Conservation (phyloP, 2,888 invertebrate genomes). For the Latheticus oryzae region DNA sequence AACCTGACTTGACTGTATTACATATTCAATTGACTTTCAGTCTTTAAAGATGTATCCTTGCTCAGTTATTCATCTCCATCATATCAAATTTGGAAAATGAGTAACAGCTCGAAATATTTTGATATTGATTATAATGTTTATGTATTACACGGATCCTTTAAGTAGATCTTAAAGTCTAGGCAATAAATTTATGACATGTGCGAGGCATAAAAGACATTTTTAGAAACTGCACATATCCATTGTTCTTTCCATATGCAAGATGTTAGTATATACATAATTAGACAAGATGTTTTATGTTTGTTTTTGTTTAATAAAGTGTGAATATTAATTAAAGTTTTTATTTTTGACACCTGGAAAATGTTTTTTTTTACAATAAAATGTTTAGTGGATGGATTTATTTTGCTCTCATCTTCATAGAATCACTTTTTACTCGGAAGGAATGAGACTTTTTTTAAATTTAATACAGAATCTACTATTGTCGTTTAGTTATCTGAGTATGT, state of each 20-base stretch:
- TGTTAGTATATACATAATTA: slow-evolving; percentile 63
- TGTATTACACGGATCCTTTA: slow-evolving; percentile 54
- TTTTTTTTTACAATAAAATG: too few relatives aligned
- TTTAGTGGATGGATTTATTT: too few relatives aligned
- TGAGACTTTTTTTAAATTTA: too few relatives aligned
- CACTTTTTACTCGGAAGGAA: too few relatives aligned
- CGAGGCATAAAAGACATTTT: slow-evolving; percentile 61
- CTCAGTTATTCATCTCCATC: slow-evolving; percentile 49
- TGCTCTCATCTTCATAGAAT: too few relatives aligned
- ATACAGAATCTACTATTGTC: too few relatives aligned
- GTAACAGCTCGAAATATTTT: slow-evolving; percentile 60
- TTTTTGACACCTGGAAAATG: too few relatives aligned
- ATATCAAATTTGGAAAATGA: slow-evolving; percentile 48
- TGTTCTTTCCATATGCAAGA: slow-evolving; percentile 65
- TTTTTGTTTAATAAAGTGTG: slow-evolving; percentile 66
- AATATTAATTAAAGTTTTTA: slow-evolving; percentile 55
- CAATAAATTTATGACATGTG: slow-evolving; percentile 50
- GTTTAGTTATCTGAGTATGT: too few relatives aligned
- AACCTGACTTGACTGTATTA: too few relatives aligned
- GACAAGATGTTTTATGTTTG: slow-evolving; percentile 65
- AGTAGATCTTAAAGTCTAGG: slow-evolving; percentile 55
- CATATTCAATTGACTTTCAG: too few relatives aligned
- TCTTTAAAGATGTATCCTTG: too few relatives aligned
- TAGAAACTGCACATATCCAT: slow-evolving; percentile 64
- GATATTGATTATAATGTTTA: slow-evolving; percentile 57